These are phyloP conservation scores for Bembecia ichneumoniformis DNA, from an alignment of 2,888 invertebrate genomes.

Conservation along the genomic window DNA sequence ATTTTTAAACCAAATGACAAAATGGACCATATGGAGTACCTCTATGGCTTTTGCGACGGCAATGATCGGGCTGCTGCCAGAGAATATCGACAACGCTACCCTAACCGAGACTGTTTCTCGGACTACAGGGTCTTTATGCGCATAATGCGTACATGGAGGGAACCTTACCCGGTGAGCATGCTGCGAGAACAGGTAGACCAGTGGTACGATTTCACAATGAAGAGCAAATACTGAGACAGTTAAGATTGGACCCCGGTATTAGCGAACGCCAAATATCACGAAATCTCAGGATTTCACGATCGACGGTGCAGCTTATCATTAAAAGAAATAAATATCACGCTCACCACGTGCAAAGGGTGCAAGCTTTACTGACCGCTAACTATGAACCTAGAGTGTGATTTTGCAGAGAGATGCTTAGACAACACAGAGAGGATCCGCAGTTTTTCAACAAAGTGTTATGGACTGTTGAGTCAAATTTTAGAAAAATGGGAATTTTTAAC, in stretches of 20 bases:
- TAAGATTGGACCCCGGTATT: constrained; percentile 8
- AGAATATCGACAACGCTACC: constrained; percentile 1
- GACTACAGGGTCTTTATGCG: constrained; percentile 10
- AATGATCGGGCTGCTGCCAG: constrained; percentile 1
- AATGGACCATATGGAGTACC: too few species aligned
- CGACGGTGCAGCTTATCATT: constrained; percentile 7
- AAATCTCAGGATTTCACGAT: constrained; percentile 9
- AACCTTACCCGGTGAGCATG: constrained; percentile 7
- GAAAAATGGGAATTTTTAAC: constrained; percentile 9
- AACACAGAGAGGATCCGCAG: constrained; percentile 7
- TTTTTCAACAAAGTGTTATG: constrained; percentile 1
- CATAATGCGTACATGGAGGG: constrained; percentile 8
- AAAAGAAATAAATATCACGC: constrained; percentile 7
- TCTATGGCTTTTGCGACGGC: background rate
- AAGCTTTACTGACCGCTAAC: constrained; percentile 9
- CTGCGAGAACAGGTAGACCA: constrained; percentile 8
- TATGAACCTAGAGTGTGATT: constrained; percentile 11
- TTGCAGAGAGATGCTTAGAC: constrained; percentile 11
- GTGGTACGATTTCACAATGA: constrained; percentile 6
- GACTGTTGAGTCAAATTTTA: constrained; percentile 7
- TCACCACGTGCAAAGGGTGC: constrained; percentile 10
- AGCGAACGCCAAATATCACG: constrained; percentile 10
- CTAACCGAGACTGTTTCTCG: constrained; percentile 2
- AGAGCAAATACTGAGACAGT: constrained; percentile 7
- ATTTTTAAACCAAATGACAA: too few species aligned